A percentile compares a stretch with the other conserved stretches of the same genome.
phyloP scores from a whole-genome alignment of 2,113 vertebrate genomes.

The Thryonomys swinderianus region DNA sequence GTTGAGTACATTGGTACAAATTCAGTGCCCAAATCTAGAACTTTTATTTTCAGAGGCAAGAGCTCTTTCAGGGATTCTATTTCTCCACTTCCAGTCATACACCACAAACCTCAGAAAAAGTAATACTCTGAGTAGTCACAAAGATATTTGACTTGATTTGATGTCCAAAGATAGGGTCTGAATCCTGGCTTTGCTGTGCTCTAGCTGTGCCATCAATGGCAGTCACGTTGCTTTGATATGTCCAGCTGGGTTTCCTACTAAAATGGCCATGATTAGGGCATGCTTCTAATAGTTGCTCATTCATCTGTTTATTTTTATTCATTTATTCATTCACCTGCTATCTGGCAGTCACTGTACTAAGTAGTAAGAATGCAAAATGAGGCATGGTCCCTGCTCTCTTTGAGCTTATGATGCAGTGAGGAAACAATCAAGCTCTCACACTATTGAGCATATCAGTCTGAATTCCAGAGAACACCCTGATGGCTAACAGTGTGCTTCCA shows the following conservation, averaged over 20 bases:
- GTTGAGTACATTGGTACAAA: constrained; percentile 63
- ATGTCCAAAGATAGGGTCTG: constrained; percentile 9
- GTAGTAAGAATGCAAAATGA: neutral
- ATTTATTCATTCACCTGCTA: neutral
- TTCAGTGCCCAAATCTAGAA: constrained; percentile 46
- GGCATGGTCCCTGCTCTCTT: neutral
- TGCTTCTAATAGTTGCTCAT: neutral
- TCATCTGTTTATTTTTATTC: neutral
- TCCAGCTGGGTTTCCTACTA: constrained; percentile 1
- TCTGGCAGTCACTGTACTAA: neutral
- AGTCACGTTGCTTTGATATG: neutral
- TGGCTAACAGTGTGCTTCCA: neutral
- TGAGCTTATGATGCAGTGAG: neutral
- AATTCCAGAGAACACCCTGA: neutral
- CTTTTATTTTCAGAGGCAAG: constrained; percentile 62
- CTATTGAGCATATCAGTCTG: neutral
- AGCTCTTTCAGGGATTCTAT: constrained; percentile 8
- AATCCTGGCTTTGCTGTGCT: neutral
- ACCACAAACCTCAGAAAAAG: constrained; percentile 39
- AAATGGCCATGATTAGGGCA: neutral
- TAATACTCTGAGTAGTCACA: neutral
- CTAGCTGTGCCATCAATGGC: neutral
- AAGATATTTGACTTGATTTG: constrained; percentile 1
- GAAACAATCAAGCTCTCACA: neutral
- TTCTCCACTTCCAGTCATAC: constrained; percentile 2